These are phyloP conservation scores for Lumbricus terrestris DNA, from an alignment of 2,888 invertebrate genomes.

Conservation along the genomic window DNA sequence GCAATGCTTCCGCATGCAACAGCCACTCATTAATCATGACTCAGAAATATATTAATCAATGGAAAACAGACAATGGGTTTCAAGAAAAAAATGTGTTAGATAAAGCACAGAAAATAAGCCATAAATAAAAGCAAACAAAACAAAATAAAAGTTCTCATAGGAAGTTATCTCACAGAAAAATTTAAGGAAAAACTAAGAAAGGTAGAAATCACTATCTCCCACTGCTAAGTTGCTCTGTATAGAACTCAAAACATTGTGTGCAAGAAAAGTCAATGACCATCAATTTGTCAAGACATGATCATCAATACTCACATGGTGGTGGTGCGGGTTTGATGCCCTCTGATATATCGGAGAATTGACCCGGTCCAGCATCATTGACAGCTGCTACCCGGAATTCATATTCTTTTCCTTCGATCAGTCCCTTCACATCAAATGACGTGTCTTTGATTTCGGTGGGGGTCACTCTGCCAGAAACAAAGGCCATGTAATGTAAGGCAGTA, in stretches of 20 bases:
- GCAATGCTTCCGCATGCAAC: background rate
- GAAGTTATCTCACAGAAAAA: no score
- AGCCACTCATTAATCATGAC: background rate
- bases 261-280: no score
- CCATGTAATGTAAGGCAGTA: background rate
- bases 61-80: no score
- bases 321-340: conserved; percentile 86
- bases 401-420: conserved; percentile 90
- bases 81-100: no score
- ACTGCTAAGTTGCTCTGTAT: no score
- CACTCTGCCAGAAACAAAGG: conserved; percentile 64
- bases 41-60: background rate
- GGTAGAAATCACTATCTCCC: no score
- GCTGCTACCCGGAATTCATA: conserved; percentile 98
- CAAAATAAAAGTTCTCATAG: no score
- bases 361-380: conserved; percentile 92
- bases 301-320: conserved; percentile 68
- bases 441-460: conserved; percentile 71
- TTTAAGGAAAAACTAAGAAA: no score
- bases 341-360: conserved; percentile 86
- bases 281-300: background rate
- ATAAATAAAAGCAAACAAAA: background rate
- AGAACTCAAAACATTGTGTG: no score
- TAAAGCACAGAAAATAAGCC: background rate
- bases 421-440: conserved; percentile 72